Conservation (phyloP, 2,797 vertebrate genomes). For the Sibirionetta formosa region DNA sequence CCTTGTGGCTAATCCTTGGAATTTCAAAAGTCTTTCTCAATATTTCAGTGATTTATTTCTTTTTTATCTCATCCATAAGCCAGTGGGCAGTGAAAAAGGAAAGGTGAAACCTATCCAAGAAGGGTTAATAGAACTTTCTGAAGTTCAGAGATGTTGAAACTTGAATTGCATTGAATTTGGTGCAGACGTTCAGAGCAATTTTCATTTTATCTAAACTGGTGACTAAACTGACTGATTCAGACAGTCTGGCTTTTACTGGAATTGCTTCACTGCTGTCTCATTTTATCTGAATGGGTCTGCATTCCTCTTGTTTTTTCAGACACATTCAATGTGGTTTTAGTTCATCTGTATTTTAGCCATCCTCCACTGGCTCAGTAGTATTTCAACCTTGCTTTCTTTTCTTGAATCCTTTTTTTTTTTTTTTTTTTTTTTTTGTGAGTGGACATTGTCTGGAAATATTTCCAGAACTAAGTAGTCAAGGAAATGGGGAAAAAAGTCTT, state of each 20-base stretch:
- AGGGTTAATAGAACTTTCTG: not conserved
- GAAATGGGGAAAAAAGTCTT: not conserved
- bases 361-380: not conserved
- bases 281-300: not conserved
- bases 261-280: not conserved
- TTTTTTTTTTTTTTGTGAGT: not conserved
- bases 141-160: not conserved
- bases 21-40: not conserved
- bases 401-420: not conserved
- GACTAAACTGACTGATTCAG: not conserved
- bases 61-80: not conserved
- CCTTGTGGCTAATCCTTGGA: not conserved
- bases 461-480: not conserved
- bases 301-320: not conserved
- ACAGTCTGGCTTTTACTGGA: not conserved
- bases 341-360: not conserved
- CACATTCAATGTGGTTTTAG: not conserved
- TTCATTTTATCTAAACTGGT: not conserved
- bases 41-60: not conserved
- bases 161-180: not conserved
- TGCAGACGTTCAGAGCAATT: not conserved
- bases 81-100: not conserved
- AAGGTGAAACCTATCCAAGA: not conserved
- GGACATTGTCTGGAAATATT: not conserved
- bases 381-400: not conserved